Base-by-base conservation (phyloP, 2,888 invertebrate genomes). In the Nephrotoma appendiculata region DNA sequence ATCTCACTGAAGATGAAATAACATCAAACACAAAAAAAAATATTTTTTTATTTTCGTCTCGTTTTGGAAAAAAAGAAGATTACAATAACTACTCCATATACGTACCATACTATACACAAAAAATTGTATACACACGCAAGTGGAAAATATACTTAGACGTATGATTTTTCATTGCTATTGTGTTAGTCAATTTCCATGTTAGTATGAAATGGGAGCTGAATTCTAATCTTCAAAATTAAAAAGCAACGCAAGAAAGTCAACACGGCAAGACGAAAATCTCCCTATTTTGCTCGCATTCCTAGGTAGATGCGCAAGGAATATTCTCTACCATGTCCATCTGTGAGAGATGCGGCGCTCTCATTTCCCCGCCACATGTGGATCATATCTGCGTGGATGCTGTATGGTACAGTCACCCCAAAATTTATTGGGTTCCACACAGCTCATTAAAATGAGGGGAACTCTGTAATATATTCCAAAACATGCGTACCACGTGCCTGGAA, bases 1-100 rank as follows among this genome's bases (percentile, higher is more conserved):
- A 84, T 84, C 84, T 84, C 84, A 84, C 84, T 84, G 43, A 84
- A 84, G 84, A 84, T 42, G 84, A 84, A 84, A 71, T 71, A 71
- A 71, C 31, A 71, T 71, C 31, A 71, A 12, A 71, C 9, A 31
- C 71, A 71, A 6, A 71, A 71, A 31, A 71, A 71, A 19, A 71
- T 11, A 71, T 48, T 57, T 57, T 71, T 19, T 71, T 71, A 71
- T 71, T 57, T 71, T 71, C 31, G 71, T 71, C 71, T 71, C 71
- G 71, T 71, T 71, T 71, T 71, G 71, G 71, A 71, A 71, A 71
- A 44, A 71, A 71, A 71, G 71, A 71, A 71, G 31, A 71, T 71
- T 71, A 71, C 71, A 71, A 19, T 71, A 71, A 31, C 71, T 71
- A 71, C 71, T 52, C 52, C 5, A 52, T 15, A 44, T 6, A 44